Evolutionary conservation across 2,113 vertebrate species (phyloP).

Genomic region (Tonatia bakeri): DNA sequence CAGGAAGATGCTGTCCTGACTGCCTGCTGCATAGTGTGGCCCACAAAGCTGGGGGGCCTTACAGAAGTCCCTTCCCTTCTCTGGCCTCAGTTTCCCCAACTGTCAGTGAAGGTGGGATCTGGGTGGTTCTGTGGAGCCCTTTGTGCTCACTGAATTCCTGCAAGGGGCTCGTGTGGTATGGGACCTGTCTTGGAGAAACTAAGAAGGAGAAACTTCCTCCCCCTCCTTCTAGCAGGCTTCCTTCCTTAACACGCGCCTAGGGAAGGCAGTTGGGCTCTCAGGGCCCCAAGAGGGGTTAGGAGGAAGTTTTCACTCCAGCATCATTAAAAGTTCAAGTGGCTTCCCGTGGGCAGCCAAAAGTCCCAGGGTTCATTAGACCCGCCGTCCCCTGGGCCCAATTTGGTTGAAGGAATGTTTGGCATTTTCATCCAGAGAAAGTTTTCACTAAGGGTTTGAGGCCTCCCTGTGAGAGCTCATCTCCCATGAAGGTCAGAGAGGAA

Average conservation of each 20-base stretch:
- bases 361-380: neutral
- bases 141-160: neutral
- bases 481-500: neutral
- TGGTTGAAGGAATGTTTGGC: neutral
- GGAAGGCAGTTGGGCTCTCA: neutral
- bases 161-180: neutral
- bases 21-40: neutral
- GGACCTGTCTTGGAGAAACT: neutral
- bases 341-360: neutral
- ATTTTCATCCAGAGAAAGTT: neutral
- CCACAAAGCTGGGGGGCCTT: neutral
- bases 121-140: neutral
- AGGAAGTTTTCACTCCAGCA: conserved; percentile 11
- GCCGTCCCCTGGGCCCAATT: conserved; percentile 21
- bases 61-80: neutral
- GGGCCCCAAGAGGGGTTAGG: neutral
- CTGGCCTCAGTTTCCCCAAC: neutral
- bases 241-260: neutral
- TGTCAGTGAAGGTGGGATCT: neutral
- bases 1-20: neutral
- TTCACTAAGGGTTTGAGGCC: neutral
- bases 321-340: conserved; percentile 62
- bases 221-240: neutral
- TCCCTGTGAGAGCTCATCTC: neutral
- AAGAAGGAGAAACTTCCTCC: neutral